Evolutionary conservation across 2,888 invertebrate species (phyloP).

Genomic region (Eristalis intricaria): DNA sequence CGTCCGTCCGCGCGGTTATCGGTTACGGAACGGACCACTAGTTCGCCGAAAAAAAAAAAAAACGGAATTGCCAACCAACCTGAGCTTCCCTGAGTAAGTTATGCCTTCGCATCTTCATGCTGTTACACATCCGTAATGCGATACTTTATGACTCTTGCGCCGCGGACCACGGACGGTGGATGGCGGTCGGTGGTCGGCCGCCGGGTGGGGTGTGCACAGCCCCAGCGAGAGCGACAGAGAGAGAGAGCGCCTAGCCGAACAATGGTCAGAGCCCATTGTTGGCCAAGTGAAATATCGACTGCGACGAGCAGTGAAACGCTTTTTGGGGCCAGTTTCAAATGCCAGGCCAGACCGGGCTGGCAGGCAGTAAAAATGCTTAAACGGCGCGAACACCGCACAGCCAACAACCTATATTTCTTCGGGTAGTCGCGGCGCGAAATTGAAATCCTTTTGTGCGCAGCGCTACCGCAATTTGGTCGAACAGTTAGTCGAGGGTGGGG

Average conservation of each 20-base stretch:
- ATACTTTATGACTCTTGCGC: constrained; percentile 68
- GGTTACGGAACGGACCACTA: constrained; percentile 14
- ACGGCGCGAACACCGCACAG: background rate
- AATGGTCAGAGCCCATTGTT: constrained; percentile 60
- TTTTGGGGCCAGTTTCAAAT: constrained; percentile 48
- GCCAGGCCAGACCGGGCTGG: constrained; percentile 17
- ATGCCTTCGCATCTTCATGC: constrained; percentile 70
- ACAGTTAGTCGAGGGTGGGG: constrained; percentile 36
- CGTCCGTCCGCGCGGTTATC: constrained; percentile 33
- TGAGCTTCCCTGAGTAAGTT: constrained; percentile 49
- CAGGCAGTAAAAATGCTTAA: constrained; percentile 9
- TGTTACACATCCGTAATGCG: constrained; percentile 72
- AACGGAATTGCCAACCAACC: background rate
- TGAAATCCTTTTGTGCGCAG: constrained; percentile 69
- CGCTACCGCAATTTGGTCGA: constrained; percentile 66
- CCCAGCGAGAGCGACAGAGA: background rate
- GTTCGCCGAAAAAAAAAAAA: constrained; percentile 26
- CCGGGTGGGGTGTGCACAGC: background rate
- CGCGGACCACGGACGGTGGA: background rate
- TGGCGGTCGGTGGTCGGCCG: background rate
- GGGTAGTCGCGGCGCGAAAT: constrained; percentile 57
- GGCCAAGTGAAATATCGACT: constrained; percentile 67
- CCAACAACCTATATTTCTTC: constrained; percentile 48
- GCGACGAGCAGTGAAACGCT: constrained; percentile 54
- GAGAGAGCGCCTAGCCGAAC: constrained; percentile 24